Evolutionary conservation across 2,888 invertebrate species (phyloP), one percentile per base, ranked within the genome.

Genomic region (Lomographa bimaculata): DNA sequence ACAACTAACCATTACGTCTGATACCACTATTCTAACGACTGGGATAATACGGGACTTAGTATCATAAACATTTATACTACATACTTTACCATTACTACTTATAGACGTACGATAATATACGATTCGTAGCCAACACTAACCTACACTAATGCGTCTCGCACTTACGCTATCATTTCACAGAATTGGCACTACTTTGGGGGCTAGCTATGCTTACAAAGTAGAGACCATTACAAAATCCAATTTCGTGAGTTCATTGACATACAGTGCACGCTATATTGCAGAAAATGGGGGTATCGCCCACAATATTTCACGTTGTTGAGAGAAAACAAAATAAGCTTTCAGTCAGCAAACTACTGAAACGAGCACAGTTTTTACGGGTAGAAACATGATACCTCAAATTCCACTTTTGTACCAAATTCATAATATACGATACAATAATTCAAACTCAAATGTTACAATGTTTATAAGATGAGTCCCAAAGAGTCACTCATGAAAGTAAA

Each of bases 211-310:
- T 43, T 20, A 28, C 33, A 35, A 39, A 43, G 40, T 21, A 35
- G 7, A 18, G 7, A 38, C n/a, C 34, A 41, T 46, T 46, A 30
- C 34, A 30, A 26, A 44, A 40, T 50, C 35, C 36, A 48, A 52
- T 58, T 54, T 51, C 8, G 44, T 18, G 8, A 40, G 46, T 45
- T 38, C 48, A 38, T 52, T 54, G 32, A 40, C 46, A 43, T 48
- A 50, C 29, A 48, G 19, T 47, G 48, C 54, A 56, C 45, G 46
- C 20, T 38, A 37, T 50, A 35, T 39, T 46, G 43, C 26, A 49
- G 25, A 42, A 26, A 44, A 49, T 25, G 32, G 32, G 45, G 37
- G 46, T 50, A 53, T 51, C 46, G 27, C 26, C 42, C 41, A 45
- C 50, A 44, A 50, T 52, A 29, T 45, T 48, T 48, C 43, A 46